Conservation (phyloP, 2,113 vertebrate genomes). For the Menura novaehollandiae region DNA sequence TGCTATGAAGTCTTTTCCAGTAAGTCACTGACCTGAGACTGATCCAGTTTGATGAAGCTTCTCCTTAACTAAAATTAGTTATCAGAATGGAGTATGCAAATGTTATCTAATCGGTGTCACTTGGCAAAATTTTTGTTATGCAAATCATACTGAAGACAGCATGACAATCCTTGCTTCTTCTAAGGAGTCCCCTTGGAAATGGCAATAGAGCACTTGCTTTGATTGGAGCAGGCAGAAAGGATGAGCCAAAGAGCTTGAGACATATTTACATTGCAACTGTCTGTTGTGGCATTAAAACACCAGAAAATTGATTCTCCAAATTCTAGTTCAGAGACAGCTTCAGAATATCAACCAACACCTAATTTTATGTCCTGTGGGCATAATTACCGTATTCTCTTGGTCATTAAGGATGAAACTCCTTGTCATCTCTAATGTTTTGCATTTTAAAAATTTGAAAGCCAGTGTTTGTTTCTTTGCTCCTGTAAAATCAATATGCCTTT, state of each 20-base stretch:
- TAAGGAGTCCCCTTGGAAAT: neutral
- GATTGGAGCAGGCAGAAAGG: neutral
- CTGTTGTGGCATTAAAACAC: neutral
- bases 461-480: neutral
- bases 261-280: neutral
- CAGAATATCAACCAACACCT: neutral
- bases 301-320: neutral
- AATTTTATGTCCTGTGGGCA: neutral
- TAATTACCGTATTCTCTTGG: neutral
- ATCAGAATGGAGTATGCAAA: neutral
- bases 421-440: neutral
- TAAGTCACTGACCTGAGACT: neutral
- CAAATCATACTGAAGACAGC: neutral
- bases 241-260: neutral
- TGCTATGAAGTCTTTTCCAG: neutral
- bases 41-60: neutral
- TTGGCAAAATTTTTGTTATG: neutral
- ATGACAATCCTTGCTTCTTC: neutral
- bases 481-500: neutral
- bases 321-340: neutral
- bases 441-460: neutral
- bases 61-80: neutral
- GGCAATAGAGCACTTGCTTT: neutral
- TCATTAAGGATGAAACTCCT: neutral
- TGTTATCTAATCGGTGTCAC: neutral